Base-by-base conservation (phyloP, 2,797 vertebrate species). In the Pterois miles region DNA sequence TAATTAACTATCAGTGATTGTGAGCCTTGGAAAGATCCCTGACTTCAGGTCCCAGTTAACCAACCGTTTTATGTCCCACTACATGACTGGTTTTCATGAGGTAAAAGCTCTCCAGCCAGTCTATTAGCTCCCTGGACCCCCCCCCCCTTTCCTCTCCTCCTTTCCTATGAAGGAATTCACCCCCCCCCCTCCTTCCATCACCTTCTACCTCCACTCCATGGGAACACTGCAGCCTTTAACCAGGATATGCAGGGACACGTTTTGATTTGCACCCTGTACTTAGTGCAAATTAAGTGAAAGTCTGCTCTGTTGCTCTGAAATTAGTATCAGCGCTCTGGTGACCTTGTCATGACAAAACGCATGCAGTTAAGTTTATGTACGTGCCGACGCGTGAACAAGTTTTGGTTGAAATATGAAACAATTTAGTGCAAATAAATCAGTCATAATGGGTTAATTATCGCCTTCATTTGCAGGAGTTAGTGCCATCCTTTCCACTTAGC, bases 191-290 rank as follows among this genome's bases (percentile, higher is more conserved):
- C n/a, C 53, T 3, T 18, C 65, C 58, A 16, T 52, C 65, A 52
- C 53, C 86, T 81, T 78, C 71, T 57, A 65, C 59, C 70, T 78
- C 78, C 80, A 29, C 70, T 81, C 69, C 72, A 66, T 78, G 54
- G 75, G 72, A 88, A 81, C 84, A 48, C 50, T 54, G 84, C 74
- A 81, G 74, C 84, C 71, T 73, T 71, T 9, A 43, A 18, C 78
- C 62, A 76, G 89, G 90, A 92, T 93, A 71, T 88, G 94, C 91
- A 90, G 10, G 27, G 84, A 76, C 93, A 90, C 25, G 89, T 93
- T 87, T 54, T 79, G 73, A 85, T 92, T 86, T 88, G 78, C 81
- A 82, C 62, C 69, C 64, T 83, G 81, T 57, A 83, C 78, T 84
- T 74, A 63, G 74, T 69, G 85, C 80, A 86, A 91, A 91, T 91